Conservation (phyloP, 2,888 invertebrate species). For the Sicus ferrugineus region DNA sequence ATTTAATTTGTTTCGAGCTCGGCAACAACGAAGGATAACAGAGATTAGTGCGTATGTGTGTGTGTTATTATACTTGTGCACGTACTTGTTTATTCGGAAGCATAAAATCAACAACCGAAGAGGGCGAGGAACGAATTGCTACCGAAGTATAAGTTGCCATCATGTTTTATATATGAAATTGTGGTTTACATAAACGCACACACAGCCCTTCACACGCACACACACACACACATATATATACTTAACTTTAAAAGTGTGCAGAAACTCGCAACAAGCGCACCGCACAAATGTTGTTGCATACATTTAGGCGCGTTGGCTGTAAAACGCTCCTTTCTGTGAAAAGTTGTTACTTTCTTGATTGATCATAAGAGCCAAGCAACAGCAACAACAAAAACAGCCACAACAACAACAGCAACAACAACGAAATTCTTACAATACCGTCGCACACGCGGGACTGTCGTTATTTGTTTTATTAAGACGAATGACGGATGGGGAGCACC, state of each 20-base stretch:
- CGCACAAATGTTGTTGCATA: constrained; percentile 1
- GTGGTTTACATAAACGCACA: neutral
- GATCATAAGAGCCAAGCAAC: constrained; percentile 19
- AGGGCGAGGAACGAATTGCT: no score
- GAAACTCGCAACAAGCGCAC: neutral
- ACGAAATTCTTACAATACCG: neutral
- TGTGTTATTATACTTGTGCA: no score
- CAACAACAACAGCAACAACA: neutral
- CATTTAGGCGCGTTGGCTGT: neutral
- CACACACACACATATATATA: constrained; percentile 17
- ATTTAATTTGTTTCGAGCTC: constrained; percentile 23
- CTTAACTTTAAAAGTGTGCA: neutral
- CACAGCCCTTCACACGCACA: constrained; percentile 38
- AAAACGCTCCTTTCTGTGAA: no score
- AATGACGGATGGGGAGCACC: constrained; percentile 1
- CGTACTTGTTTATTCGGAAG: no score
- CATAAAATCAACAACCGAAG: no score
- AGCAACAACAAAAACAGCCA: neutral
- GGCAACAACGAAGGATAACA: neutral
- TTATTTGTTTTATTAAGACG: neutral
- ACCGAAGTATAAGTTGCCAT: no score
- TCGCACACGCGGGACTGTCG: no score
- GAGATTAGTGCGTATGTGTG: no score
- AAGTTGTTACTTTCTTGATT: neutral
- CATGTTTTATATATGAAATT: no score